Conservation (phyloP, 2,888 invertebrate genomes). For the Plebejus anna region DNA sequence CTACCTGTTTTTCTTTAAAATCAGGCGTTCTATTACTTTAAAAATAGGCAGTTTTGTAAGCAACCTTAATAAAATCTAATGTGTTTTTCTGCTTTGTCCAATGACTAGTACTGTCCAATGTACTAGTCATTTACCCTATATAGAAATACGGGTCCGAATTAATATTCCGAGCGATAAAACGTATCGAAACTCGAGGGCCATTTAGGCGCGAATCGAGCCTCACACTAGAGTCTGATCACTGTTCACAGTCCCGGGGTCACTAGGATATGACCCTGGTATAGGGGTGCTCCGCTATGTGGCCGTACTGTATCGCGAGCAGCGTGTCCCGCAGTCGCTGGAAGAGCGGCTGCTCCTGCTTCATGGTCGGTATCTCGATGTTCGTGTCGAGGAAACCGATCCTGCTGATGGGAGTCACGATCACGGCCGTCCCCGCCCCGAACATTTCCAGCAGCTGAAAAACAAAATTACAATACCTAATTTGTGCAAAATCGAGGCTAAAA, state of each 20-base stretch:
- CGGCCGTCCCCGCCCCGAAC: constrained; percentile 99
- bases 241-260: constrained; percentile 39
- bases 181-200: neutral
- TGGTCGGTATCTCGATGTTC: constrained; percentile 85
- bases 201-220: neutral
- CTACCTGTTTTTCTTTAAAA: too few species aligned
- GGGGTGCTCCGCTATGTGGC: constrained; percentile 86
- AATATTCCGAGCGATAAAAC: neutral
- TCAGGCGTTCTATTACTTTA: too few species aligned
- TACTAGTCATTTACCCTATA: neutral
- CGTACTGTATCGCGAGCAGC: constrained; percentile 94
- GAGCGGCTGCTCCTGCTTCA: constrained; percentile 85
- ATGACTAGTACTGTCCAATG: too few species aligned
- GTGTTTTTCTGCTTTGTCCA: too few species aligned
- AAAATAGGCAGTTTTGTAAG: too few species aligned
- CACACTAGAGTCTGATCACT: constrained; percentile 30
- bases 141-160: too few species aligned
- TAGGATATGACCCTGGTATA: constrained; percentile 83
- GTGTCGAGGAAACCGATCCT: constrained; percentile 88
- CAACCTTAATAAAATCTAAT: too few species aligned
- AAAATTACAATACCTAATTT: too few species aligned
- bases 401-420: constrained; percentile 94
- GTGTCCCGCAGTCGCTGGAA: constrained; percentile 86
- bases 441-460: constrained; percentile 90
- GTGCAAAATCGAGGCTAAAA: too few species aligned